phyloP scores from a whole-genome alignment of 2,113 vertebrate species.

The Orthonyx spaldingii region DNA sequence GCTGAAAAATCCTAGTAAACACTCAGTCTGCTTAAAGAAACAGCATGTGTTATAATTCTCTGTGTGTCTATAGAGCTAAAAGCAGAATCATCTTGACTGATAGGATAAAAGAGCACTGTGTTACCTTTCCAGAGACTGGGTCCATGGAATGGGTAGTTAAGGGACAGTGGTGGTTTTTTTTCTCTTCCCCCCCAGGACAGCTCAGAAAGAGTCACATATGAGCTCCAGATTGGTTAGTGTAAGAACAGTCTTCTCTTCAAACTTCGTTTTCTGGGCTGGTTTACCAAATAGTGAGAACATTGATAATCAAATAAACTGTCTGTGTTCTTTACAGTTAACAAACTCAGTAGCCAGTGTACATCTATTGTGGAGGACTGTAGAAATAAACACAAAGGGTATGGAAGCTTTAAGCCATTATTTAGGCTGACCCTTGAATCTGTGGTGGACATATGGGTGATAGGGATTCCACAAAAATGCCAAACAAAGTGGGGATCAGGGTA shows the following conservation, averaged over 20 bases:
- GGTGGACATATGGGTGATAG: neutral
- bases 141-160: neutral
- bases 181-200: neutral
- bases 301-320: neutral
- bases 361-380: neutral
- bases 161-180: neutral
- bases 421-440: neutral
- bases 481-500: neutral
- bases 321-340: neutral
- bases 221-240: neutral
- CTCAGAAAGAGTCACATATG: neutral
- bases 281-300: neutral
- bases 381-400: neutral
- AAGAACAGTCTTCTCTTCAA: neutral
- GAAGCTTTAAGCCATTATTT: neutral
- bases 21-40: neutral
- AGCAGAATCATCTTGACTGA: neutral
- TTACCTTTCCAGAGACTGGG: neutral
- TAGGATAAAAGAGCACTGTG: neutral
- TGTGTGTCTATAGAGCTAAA: neutral
- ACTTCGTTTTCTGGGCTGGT: neutral
- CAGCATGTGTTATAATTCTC: neutral
- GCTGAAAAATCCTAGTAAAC: neutral
- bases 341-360: neutral
- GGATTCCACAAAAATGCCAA: neutral